Conservation (phyloP, 2,113 vertebrate species). For the Paratilapia polleni region DNA sequence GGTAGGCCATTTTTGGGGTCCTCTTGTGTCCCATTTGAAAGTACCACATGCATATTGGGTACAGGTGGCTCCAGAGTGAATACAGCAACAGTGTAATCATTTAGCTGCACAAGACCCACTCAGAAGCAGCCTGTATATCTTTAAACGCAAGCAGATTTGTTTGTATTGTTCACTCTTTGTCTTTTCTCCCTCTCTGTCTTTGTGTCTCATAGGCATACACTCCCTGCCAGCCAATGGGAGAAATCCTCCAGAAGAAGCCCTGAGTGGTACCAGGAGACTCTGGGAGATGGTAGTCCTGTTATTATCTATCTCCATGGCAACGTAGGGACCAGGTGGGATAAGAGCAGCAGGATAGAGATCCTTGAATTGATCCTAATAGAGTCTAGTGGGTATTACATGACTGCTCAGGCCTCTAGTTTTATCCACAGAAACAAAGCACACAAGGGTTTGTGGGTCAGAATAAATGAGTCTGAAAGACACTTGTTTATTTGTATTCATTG, state of each 20-base stretch:
- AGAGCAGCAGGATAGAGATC: constrained; percentile 34
- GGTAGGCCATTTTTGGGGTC: constrained; percentile 75
- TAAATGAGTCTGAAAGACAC: constrained; percentile 20
- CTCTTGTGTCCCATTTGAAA: constrained; percentile 5
- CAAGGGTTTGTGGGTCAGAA: neutral
- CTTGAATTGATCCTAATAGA: constrained; percentile 56
- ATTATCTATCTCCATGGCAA: constrained; percentile 91
- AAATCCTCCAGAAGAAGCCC: constrained; percentile 79
- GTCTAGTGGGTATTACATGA: constrained; percentile 52
- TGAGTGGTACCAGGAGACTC: constrained; percentile 82
- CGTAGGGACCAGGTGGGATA: constrained; percentile 81
- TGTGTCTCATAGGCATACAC: constrained; percentile 82
- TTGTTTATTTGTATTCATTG: constrained; percentile 30
- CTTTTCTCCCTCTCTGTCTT: neutral
- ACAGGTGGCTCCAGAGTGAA: constrained; percentile 33
- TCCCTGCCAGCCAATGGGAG: constrained; percentile 81
- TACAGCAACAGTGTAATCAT: neutral
- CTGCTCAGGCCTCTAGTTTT: constrained; percentile 5
- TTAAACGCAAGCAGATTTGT: neutral
- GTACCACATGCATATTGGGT: neutral
- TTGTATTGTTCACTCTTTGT: neutral
- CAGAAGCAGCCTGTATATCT: neutral
- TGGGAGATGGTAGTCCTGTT: constrained; percentile 82
- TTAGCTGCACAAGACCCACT: constrained; percentile 3
- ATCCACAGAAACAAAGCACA: constrained; percentile 13